These are phyloP conservation scores for Lasiurus cinereus DNA, from an alignment of 2,113 vertebrate species.

Conservation along the genomic window DNA sequence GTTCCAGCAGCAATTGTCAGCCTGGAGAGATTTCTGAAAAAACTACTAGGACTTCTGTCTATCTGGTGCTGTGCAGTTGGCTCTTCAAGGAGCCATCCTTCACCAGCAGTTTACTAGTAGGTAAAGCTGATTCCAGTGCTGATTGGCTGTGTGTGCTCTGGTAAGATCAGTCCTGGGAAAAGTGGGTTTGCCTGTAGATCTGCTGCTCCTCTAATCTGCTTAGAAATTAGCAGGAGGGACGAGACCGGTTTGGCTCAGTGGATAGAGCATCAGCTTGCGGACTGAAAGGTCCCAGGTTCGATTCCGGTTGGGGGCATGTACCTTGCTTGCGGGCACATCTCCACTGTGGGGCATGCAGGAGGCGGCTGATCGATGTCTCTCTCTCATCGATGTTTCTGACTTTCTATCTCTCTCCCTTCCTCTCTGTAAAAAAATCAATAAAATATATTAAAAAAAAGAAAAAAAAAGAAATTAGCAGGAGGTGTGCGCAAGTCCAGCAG, in stretches of 20 bases:
- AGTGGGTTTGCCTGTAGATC: neutral
- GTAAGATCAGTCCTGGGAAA: neutral
- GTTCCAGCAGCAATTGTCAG: neutral
- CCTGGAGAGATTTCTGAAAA: constrained; percentile 43
- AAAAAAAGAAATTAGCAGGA: neutral
- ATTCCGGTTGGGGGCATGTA: no score
- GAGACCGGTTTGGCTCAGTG: no score
- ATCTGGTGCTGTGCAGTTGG: neutral
- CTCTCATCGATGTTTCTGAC: no score
- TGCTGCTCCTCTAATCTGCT: neutral
- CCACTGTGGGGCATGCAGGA: no score
- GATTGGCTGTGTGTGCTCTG: neutral
- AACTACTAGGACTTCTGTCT: neutral
- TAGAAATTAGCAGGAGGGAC: neutral
- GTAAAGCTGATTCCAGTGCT: neutral
- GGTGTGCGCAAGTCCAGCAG: neutral
- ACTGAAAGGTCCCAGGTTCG: no score
- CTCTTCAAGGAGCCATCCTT: neutral
- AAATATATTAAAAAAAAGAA: no score
- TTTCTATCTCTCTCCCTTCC: no score
- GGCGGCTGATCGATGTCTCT: no score
- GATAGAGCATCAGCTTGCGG: no score
- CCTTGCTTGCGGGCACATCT: no score
- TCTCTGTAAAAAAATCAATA: no score
- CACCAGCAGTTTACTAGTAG: fast-evolving